Evolutionary conservation across 2,797 vertebrate genomes (phyloP).

Genomic region (Liparis tanakae): DNA sequence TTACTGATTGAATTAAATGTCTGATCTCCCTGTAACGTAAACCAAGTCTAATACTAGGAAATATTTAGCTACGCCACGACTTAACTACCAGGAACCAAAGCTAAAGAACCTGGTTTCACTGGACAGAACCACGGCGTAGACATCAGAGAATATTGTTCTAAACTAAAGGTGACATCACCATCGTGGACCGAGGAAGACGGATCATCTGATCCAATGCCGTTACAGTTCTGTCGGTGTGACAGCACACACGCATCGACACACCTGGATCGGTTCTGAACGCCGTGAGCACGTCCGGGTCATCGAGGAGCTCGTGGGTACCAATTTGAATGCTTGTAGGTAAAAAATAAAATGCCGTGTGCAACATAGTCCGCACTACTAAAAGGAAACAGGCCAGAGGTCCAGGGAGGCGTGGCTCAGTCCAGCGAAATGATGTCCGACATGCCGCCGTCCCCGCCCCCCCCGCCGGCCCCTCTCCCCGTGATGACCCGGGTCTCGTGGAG

Average conservation of each 20-base stretch:
- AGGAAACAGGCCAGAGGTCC: conserved; percentile 46
- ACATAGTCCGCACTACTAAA: conserved; percentile 11
- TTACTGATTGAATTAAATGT: neutral
- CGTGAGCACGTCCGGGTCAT: conserved; percentile 13
- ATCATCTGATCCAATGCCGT: neutral
- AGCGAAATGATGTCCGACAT: conserved; percentile 93
- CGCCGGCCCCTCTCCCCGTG: conserved; percentile 78
- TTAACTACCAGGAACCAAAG: neutral
- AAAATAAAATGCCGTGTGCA: conserved; percentile 23
- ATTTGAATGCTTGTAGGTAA: conserved; percentile 11
- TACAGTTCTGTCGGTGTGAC: neutral
- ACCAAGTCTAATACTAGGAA: no score
- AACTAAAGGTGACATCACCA: neutral
- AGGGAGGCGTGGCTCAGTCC: conserved; percentile 82
- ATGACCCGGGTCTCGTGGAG: conserved; percentile 87
- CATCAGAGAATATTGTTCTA: neutral
- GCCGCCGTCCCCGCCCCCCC: conserved; percentile 74
- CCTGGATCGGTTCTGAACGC: neutral
- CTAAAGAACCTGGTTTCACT: neutral
- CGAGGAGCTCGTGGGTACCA: conserved; percentile 27
- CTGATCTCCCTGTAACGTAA: neutral
- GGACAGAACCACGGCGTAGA: neutral
- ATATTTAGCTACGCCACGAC: no score
- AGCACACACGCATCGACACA: neutral
- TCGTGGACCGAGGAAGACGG: neutral